Conservation (phyloP, 2,113 vertebrate species). For the Mastomys coucha region DNA sequence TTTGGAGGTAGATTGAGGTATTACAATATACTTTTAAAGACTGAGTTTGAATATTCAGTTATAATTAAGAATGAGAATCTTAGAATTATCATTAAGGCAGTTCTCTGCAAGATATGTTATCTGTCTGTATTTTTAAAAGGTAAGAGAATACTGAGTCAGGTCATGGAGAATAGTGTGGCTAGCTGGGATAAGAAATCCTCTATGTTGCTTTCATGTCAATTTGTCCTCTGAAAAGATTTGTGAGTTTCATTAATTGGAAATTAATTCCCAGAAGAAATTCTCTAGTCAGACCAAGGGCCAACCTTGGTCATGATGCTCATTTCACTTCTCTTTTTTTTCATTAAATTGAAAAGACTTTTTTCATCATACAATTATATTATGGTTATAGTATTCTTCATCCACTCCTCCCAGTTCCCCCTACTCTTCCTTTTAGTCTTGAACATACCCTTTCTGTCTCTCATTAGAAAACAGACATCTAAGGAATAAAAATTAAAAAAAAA, state of each 20-base stretch:
- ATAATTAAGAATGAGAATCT: constrained; percentile 21
- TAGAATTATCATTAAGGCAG: not conserved
- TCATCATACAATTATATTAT: not conserved
- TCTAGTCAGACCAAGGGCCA: not conserved
- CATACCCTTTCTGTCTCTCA: not conserved
- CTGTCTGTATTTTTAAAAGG: not conserved
- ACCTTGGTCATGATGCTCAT: accelerated
- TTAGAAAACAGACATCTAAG: not conserved
- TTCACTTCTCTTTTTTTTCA: not conserved
- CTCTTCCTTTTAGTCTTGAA: not conserved
- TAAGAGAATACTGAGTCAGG: not conserved
- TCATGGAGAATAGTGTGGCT: not conserved
- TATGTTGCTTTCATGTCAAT: not conserved
- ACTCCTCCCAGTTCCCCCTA: not conserved
- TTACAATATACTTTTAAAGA: not conserved
- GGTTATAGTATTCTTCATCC: not conserved
- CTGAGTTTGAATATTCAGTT: not conserved
- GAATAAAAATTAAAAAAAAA: not conserved
- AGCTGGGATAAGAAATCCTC: not conserved
- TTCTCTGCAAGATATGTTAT: not conserved
- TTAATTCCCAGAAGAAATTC: not conserved
- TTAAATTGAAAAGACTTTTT: not conserved
- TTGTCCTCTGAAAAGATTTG: not conserved
- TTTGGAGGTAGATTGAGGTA: not conserved
- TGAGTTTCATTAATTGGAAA: not conserved